A percentile compares a stretch with the other conserved stretches of the same genome.
Evolutionary conservation across 2,888 invertebrate genomes (phyloP).

Genomic region (Selenia dentaria): DNA sequence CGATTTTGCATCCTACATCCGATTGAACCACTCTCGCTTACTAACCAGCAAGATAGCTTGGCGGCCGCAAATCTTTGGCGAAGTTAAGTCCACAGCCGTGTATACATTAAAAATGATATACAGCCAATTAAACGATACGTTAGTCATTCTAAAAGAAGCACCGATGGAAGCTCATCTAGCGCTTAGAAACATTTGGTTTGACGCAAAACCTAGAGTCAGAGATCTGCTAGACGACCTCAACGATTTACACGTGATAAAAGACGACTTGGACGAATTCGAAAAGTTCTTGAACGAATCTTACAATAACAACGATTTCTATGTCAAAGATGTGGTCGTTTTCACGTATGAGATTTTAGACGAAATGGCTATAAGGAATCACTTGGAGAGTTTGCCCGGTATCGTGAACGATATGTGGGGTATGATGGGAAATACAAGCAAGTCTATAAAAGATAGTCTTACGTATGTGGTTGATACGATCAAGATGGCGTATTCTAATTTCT

Average conservation of each 20-base stretch:
- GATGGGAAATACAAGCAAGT: conserved; percentile 93
- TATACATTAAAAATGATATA: conserved; percentile 67
- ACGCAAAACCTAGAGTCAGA: conserved; percentile 88
- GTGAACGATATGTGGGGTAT: conserved; percentile 93
- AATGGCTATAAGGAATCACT: conserved; percentile 89
- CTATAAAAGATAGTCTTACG: conserved; percentile 89
- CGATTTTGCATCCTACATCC: conserved; percentile 91
- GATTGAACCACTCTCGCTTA: conserved; percentile 93
- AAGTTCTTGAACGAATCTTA: conserved; percentile 90
- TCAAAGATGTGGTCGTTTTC: conserved; percentile 90
- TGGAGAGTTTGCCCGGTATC: conserved; percentile 91
- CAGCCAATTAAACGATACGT: conserved; percentile 69
- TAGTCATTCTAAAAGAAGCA: conserved; percentile 72
- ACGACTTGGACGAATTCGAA: conserved; percentile 89
- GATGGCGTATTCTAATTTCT: conserved; percentile 87
- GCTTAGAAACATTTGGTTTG: conserved; percentile 89
- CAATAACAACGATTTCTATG: conserved; percentile 92
- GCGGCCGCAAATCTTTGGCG: conserved; percentile 89
- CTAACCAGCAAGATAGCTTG: conserved; percentile 92
- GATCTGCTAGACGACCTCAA: conserved; percentile 90
- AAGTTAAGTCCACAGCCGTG: conserved; percentile 64
- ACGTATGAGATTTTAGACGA: conserved; percentile 90
- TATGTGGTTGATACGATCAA: conserved; percentile 91
- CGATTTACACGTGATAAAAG: conserved; percentile 88
- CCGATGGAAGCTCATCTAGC: conserved; percentile 89